phyloP scores from a whole-genome alignment of 2,888 invertebrate genomes.

The Sacculina carcini region DNA sequence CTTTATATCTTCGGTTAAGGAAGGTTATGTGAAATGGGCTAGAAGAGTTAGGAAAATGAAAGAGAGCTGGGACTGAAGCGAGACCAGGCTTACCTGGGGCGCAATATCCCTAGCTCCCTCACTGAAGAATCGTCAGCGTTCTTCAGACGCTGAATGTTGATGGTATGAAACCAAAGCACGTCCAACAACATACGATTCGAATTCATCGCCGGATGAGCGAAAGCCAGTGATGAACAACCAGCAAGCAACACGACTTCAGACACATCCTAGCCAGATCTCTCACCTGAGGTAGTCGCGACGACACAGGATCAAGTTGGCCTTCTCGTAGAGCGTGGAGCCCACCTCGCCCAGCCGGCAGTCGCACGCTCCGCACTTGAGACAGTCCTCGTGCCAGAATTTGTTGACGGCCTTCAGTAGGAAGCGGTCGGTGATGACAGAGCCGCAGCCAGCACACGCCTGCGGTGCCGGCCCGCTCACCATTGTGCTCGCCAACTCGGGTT shows the following conservation, averaged over 20 bases:
- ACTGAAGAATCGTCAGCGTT: too few relatives aligned
- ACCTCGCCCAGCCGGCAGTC: conserved; percentile 75
- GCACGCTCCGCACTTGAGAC: conserved; percentile 72
- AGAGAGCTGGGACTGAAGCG: too few relatives aligned
- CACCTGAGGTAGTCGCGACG: conserved; percentile 76
- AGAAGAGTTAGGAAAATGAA: too few relatives aligned
- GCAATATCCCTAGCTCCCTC: too few relatives aligned
- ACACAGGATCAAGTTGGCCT: conserved; percentile 69
- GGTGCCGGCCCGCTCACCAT: conserved; percentile 10
- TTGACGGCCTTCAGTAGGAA: conserved; percentile 64
- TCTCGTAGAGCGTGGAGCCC: conserved; percentile 65
- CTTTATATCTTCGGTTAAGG: too few relatives aligned
- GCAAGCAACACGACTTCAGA: not conserved
- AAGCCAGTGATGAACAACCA: not conserved
- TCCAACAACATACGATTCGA: not conserved
- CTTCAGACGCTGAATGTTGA: not conserved
- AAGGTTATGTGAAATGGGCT: too few relatives aligned
- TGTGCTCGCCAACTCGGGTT: conserved; percentile 12
- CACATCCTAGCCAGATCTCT: conserved; percentile 15
- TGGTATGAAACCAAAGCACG: not conserved
- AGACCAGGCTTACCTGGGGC: too few relatives aligned
- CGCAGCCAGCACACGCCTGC: conserved; percentile 48
- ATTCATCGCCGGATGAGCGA: not conserved
- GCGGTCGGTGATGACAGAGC: conserved; percentile 58
- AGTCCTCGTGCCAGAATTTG: conserved; percentile 80